phyloP scores from a whole-genome alignment of 1,140 invertebrate species.

The Atta colombica region DNA sequence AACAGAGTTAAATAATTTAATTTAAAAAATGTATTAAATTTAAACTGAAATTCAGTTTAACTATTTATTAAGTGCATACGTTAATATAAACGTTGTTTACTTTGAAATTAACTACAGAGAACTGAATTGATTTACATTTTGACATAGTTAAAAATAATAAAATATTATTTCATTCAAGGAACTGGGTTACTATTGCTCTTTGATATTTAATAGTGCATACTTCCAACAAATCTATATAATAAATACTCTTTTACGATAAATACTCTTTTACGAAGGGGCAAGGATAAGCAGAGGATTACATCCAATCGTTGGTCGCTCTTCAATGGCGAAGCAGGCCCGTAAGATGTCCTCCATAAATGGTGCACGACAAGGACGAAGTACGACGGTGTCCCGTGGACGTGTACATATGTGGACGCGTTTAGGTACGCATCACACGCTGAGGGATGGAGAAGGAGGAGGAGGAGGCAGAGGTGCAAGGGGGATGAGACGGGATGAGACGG shows the following conservation, averaged over 20 bases:
- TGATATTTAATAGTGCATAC: neutral
- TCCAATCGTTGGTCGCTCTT: conserved; percentile 17
- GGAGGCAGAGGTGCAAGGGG: neutral
- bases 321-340: neutral
- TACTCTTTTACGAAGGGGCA: neutral
- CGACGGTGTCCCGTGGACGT: conserved; percentile 70
- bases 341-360: conserved; percentile 71
- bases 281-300: neutral
- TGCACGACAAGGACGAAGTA: conserved; percentile 71
- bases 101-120: too few relatives aligned
- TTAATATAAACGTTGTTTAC: too few relatives aligned
- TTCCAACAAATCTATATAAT: neutral
- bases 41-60: too few relatives aligned
- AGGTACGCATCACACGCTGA: conserved; percentile 68
- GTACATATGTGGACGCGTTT: conserved; percentile 75
- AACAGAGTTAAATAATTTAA: too few relatives aligned
- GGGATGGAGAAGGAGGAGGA: neutral
- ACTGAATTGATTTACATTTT: too few relatives aligned
- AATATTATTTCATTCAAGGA: too few relatives aligned
- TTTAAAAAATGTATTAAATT: too few relatives aligned
- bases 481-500: conserved; percentile 8
- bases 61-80: too few relatives aligned
- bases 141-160: too few relatives aligned
- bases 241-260: neutral
- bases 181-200: too few relatives aligned